Percentiles rank a stretch among this genome's conserved stretches.
These are phyloP conservation scores for Zaprionus vittiger DNA, from an alignment of 1,140 invertebrate species.

Conservation along the genomic window DNA sequence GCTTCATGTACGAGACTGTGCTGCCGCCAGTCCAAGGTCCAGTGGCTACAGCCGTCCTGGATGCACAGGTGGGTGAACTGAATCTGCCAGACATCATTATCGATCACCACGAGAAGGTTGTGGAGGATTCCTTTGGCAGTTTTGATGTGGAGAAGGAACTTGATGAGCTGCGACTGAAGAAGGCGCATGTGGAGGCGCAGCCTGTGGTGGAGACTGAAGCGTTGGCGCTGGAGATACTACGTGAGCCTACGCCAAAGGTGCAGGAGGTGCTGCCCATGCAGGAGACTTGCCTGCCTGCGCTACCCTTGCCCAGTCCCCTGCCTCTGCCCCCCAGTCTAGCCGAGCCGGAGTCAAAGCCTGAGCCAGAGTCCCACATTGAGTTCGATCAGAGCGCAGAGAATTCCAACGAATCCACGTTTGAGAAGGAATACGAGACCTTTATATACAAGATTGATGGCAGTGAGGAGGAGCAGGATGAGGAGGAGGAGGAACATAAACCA, in stretches of 20 bases:
- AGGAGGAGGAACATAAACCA: constrained; percentile 5
- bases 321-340: neutral
- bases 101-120: constrained; percentile 72
- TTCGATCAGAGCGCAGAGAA: constrained; percentile 67
- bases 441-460: constrained; percentile 67
- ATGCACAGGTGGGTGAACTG: constrained; percentile 46
- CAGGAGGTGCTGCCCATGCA: neutral
- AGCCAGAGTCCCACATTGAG: constrained; percentile 27
- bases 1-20: constrained; percentile 64
- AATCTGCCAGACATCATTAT: constrained; percentile 83
- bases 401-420: constrained; percentile 77
- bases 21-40: constrained; percentile 50
- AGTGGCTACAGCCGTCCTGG: constrained; percentile 54
- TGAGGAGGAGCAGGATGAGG: constrained; percentile 36
- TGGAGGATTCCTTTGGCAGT: constrained; percentile 64
- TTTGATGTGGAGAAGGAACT: constrained; percentile 82
- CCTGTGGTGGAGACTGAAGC: constrained; percentile 40
- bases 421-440: constrained; percentile 78
- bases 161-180: constrained; percentile 72
- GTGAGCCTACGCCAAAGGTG: constrained; percentile 16
- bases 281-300: neutral
- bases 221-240: constrained; percentile 56
- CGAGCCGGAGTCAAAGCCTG: neutral
- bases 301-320: neutral
- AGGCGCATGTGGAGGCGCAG: constrained; percentile 19